Base-by-base conservation (phyloP, 2,888 invertebrate genomes). In the Hypselothyrea guttata region DNA sequence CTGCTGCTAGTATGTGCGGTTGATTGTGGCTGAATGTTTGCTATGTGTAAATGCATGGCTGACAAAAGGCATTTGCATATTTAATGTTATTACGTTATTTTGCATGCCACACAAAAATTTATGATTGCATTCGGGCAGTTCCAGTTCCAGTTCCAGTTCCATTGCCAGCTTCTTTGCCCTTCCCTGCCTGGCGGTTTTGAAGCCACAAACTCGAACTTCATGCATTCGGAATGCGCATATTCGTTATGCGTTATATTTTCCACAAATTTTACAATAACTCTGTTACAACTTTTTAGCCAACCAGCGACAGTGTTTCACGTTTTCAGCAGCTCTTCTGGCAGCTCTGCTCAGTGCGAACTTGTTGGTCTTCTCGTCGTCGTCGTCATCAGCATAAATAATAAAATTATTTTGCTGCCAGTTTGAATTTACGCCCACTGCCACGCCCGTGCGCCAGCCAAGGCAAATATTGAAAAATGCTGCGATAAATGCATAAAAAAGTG, bases 21-120 rank as follows among this genome's bases (percentile, higher is more conserved):
- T n/a, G n/a, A n/a, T n/a, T 49, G 28, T 27, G 22, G 38, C 28
- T n/a, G 31, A 53, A 51, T 81, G 54, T 70, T 68, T 76, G 65
- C 34, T 51, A 62, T 76, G 73, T 73, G 73, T 71, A 73, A 82
- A 77, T 82, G 83, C 81, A 75, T 66, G 73, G 71, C 83, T 83
- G 81, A 83, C 83, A 82, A 82, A 82, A 83, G 83, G 81, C 81
- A 82, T 82, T 82, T 82, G 82, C 82, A 82, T 82, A 82, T 83
- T 82, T 82, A 82, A 82, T 82, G 81, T 82, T 82, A 82, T 82
- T 83, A 83, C 82, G 83, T 82, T 83, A 82, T 82, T 79, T 76
- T 83, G 75, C 81, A 74, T 77, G 66, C 69, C 79, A 71, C 71
- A 85, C 84, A 83, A 74, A 81, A 85, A 81, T 81, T 69, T 81